Evolutionary conservation across 1,140 invertebrate genomes (phyloP), one percentile per base, ranked within the genome.

Genomic region (Teleopsis dalmanni): DNA sequence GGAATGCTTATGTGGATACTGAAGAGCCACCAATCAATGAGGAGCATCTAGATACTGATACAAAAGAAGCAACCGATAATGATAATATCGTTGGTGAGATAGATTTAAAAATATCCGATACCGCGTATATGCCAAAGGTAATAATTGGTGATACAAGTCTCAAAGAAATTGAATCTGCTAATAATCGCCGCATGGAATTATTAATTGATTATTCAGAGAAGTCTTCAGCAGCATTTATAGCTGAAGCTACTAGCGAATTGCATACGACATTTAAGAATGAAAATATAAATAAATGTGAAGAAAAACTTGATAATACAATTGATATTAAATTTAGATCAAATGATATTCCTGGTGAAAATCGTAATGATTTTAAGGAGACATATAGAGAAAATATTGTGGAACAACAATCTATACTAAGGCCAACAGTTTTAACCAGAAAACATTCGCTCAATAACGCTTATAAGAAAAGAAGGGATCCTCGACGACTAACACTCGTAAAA

Each of bases 391-490:
- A n/a, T n/a, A n/a, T n/a, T n/a, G n/a, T n/a, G n/a, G n/a, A n/a
- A n/a, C n/a, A n/a, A n/a, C n/a, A n/a, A n/a, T n/a, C n/a, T n/a
- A n/a, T n/a, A n/a, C n/a, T n/a, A n/a, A n/a, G n/a, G n/a, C n/a
- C n/a, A n/a, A n/a, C n/a, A n/a, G n/a, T n/a, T n/a, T n/a, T n/a
- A n/a, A n/a, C n/a, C n/a, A n/a, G 13, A 48, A 41, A 25, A 16
- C 36, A 10, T 25, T 14, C 7, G n/a, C 13, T 51, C 14, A 57
- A 19, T 14, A 54, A 37, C 33, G 55, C 57, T 19, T 54, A 51
- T 27, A 46, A 55, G 0, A 67, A 67, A 11, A 54, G 64, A 19
- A 34, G 64, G 11, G 64, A 67, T 55, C 64, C 59, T 2, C 47
- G 64, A 9, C 52, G 64, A 1, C 52, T 59, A 27, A 67, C 64